Evolutionary conservation across 2,888 invertebrate genomes (phyloP), one percentile per base, ranked within the genome.

Genomic region (Andrena minutula): DNA sequence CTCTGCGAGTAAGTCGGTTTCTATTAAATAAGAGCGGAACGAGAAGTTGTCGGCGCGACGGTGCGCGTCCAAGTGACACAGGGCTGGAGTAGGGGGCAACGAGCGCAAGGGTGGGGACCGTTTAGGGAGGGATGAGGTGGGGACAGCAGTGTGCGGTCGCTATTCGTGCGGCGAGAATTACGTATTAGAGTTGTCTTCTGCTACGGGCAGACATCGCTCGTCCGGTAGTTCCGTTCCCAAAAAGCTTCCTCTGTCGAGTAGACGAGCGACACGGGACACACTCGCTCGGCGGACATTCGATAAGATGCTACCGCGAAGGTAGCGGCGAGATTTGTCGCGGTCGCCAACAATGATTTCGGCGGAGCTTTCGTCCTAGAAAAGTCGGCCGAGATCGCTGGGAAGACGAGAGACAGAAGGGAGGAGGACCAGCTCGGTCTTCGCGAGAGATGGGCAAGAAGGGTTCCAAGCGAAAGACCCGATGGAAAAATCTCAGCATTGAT

Each of bases 401-500:
- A 73, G 81, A 82, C 79, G 83, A 86, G 76, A 71, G 79, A 75
- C 71, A 86, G 76, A 75, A 79, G 76, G 84, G 71, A 75, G 82
- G 71, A 79, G 75, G 69, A 70, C 83, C 83, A 79, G 77, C 79
- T 72, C 56, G 83, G 78, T 80, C 88, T 83, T 81, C 79, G 65
- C 82, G 85, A 87, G 85, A 90, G 89, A 96, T 96, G 95, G 96
- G 95, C 93, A 96, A 95, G 93, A 95, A 95, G 94, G 94, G 94
- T 85, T 93, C 92, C 60, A 94, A 94, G 88, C 94, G 95, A 91
- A 96, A 95, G 94, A 96, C 96, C 88, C 95, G 95, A 93, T 96
- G 96, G 96, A 95, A 95, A 93, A 95, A 95, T 88, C 94, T 96
- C 89, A 95, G 95, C 86, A 95, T 96, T 90, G 95, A 94, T 88